These are phyloP conservation scores for Nipponia nippon DNA, from an alignment of 2,113 vertebrate genomes.

Conservation along the genomic window DNA sequence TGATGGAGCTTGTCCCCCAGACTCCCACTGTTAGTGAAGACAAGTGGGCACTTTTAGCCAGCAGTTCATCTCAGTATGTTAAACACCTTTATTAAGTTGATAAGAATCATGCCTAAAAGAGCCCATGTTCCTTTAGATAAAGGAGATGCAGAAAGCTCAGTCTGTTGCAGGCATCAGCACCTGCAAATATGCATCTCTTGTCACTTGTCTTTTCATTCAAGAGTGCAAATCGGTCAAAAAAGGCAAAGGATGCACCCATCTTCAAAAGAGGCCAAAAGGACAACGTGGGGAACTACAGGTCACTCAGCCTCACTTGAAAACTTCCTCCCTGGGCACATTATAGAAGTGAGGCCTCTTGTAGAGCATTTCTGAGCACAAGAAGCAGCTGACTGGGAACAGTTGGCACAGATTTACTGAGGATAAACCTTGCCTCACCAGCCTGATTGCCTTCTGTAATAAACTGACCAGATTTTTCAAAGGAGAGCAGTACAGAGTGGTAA, in stretches of 20 bases:
- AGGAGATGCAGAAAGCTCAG: neutral
- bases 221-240: neutral
- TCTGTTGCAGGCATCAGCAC: neutral
- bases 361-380: neutral
- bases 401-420: neutral
- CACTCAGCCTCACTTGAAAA: neutral
- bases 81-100: neutral
- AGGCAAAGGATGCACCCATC: neutral
- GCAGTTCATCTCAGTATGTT: neutral
- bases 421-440: neutral
- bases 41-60: neutral
- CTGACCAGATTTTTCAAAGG: neutral
- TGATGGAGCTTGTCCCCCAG: neutral
- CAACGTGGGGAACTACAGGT: neutral
- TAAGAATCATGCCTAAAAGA: neutral
- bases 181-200: neutral
- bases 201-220: neutral
- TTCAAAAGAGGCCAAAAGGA: neutral
- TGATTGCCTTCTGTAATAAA: neutral
- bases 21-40: neutral
- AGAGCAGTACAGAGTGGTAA: neutral
- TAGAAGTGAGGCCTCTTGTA: neutral
- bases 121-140: neutral
- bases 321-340: neutral
- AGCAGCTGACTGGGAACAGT: neutral